These are phyloP conservation scores for Notoglanidium macrostoma DNA, from an alignment of 2,797 vertebrate species.

Conservation along the genomic window DNA sequence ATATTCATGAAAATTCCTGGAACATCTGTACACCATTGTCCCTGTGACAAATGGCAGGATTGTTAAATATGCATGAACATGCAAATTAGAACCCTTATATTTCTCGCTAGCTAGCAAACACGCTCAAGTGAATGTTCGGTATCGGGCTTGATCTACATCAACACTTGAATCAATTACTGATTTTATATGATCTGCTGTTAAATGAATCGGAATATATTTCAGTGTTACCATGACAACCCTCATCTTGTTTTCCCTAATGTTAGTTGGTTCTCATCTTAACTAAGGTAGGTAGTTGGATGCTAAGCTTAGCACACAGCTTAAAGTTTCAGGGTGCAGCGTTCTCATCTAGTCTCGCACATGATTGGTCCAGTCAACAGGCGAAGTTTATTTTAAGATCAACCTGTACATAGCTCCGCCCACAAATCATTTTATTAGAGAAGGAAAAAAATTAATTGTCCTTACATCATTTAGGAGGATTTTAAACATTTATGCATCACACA, in stretches of 20 bases:
- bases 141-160: not conserved
- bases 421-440: not conserved
- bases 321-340: not conserved
- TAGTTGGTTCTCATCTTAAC: no score
- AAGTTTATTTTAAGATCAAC: not conserved
- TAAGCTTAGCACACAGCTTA: not conserved
- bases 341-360: no score
- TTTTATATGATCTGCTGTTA: no score
- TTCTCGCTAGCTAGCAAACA: not conserved
- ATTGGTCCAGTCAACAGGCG: no score
- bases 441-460: not conserved
- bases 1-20: not conserved
- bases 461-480: not conserved
- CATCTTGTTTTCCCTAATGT: not conserved
- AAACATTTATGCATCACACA: not conserved
- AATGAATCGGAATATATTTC: not conserved
- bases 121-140: not conserved
- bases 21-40: not conserved
- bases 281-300: not conserved
- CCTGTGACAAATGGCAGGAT: not conserved
- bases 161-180: no score
- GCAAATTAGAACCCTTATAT: not conserved
- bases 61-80: not conserved
- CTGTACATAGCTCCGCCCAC: not conserved
- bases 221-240: not conserved